These are phyloP conservation scores for Cryptotis parvus DNA, from an alignment of 2,113 vertebrate species.

Conservation along the genomic window DNA sequence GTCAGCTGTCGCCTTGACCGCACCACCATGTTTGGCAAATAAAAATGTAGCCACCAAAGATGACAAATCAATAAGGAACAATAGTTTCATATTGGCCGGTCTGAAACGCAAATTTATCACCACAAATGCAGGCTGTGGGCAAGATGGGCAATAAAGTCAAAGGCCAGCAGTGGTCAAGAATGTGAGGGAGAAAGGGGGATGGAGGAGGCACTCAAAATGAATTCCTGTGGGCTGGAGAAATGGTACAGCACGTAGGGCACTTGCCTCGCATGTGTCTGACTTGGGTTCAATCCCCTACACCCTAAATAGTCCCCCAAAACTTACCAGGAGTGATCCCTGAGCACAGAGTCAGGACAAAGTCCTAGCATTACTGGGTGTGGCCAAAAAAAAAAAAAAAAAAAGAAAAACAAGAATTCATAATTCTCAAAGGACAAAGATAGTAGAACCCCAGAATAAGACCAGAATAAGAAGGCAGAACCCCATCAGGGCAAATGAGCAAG, in stretches of 20 bases:
- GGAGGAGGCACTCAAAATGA: neutral
- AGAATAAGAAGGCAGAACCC: neutral
- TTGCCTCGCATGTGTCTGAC: too few species aligned
- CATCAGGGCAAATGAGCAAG: neutral
- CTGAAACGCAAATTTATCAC: neutral
- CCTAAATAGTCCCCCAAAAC: too few species aligned
- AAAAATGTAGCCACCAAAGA: constrained; percentile 32
- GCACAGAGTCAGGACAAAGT: too few species aligned
- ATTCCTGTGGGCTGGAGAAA: neutral
- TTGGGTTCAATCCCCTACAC: too few species aligned
- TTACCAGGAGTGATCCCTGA: too few species aligned
- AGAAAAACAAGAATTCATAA: neutral
- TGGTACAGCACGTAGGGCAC: too few species aligned
- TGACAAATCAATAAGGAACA: neutral
- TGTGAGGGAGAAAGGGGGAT: neutral
- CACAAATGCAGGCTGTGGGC: neutral
- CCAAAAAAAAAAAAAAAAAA: neutral
- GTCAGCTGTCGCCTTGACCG: neutral
- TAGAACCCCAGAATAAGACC: neutral
- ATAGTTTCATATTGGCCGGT: neutral
- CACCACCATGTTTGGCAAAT: neutral
- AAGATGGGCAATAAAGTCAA: neutral
- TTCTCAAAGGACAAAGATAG: neutral
- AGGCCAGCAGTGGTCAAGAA: neutral
- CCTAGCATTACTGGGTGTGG: too few species aligned